A percentile compares a stretch with the other conserved stretches of the same genome.
Conservation (phyloP, 2,888 invertebrate genomes). For the Torymus texanus region DNA sequence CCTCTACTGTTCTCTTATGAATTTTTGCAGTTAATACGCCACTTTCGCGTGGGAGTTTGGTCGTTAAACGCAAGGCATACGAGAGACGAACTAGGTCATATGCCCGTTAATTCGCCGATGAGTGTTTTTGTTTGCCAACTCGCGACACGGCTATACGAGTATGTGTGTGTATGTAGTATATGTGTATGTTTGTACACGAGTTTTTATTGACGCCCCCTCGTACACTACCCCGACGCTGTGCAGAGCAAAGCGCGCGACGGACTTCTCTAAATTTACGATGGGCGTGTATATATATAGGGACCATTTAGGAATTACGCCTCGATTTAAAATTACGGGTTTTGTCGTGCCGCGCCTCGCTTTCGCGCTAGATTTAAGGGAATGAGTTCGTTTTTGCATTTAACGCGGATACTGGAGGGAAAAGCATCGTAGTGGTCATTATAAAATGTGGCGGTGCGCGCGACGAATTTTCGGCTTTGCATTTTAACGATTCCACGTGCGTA, state of each 20-base stretch:
- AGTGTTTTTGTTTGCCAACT: conserved; percentile 20
- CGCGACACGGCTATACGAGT: background rate
- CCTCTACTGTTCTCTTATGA: background rate
- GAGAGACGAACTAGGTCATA: conserved; percentile 34
- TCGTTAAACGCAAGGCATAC: conserved; percentile 19
- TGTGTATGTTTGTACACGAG: background rate
- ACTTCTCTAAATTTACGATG: conserved; percentile 19
- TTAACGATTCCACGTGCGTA: conserved; percentile 3
- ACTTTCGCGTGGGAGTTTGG: conserved; percentile 7
- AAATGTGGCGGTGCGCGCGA: background rate
- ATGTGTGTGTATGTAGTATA: no score
- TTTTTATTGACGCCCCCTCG: conserved; percentile 8
- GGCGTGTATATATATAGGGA: background rate
- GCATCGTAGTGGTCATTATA: conserved; percentile 12
- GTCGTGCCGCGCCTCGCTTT: background rate
- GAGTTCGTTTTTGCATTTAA: background rate
- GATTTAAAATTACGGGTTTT: conserved; percentile 33
- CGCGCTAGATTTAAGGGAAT: background rate
- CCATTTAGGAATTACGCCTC: conserved; percentile 19
- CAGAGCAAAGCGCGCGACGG: background rate
- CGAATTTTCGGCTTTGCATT: conserved; percentile 6
- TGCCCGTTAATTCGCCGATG: conserved; percentile 45
- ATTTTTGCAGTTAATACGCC: conserved; percentile 29
- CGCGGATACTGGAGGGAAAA: background rate
- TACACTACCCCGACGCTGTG: background rate